phyloP scores from a whole-genome alignment of 2,797 vertebrate genomes.

The Tolypeutes matacus region DNA sequence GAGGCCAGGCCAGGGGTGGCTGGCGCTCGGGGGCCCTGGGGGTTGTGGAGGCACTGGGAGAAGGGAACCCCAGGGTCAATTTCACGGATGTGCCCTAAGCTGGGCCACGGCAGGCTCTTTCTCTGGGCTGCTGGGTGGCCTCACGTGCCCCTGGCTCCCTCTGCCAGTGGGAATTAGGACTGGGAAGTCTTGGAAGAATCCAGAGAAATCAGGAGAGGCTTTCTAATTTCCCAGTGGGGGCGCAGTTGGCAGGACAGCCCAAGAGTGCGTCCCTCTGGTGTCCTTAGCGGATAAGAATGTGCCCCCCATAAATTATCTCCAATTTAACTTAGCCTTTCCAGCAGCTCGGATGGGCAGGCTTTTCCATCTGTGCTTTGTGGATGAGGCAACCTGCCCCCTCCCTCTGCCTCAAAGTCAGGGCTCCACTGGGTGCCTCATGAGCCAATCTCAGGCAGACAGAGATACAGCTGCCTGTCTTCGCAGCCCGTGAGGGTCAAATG shows the following conservation, averaged over 20 bases:
- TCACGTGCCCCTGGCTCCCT: too few species aligned
- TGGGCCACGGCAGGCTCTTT: neutral
- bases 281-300: too few species aligned
- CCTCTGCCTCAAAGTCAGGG: rapidly evolving
- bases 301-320: rapidly evolving
- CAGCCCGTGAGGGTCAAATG: too few species aligned
- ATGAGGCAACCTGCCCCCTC: rapidly evolving
- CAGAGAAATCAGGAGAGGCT: too few species aligned
- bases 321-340: neutral
- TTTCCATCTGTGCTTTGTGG: rapidly evolving
- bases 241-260: neutral
- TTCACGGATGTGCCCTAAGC: too few species aligned
- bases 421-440: neutral
- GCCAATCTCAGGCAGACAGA: neutral
- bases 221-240: too few species aligned
- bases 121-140: neutral
- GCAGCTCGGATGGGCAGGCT: neutral
- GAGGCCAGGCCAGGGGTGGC: neutral
- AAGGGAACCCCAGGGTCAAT: too few species aligned
- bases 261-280: neutral
- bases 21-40: neutral
- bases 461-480: rapidly evolving
- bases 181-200: too few species aligned
- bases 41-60: neutral
- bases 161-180: too few species aligned